Evolutionary conservation across 2,888 invertebrate species (phyloP).

Genomic region (Eupithecia dodoneata): DNA sequence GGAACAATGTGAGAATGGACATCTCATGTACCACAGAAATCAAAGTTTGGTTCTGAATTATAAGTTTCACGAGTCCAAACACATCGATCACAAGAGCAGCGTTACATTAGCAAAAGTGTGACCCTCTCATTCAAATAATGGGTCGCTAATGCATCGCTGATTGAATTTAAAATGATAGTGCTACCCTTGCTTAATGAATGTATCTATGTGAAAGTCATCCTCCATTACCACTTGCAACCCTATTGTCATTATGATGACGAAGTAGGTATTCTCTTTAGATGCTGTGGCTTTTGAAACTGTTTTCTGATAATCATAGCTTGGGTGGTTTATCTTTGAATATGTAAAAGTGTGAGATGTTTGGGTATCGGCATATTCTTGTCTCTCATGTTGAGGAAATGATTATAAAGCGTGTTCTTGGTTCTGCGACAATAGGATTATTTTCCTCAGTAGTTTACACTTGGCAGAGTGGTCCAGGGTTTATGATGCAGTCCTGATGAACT

Average conservation of each 20-base stretch:
- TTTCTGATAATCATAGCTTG: background rate
- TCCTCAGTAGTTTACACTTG: too few relatives aligned
- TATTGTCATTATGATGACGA: constrained; percentile 23
- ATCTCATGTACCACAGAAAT: background rate
- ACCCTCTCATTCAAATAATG: constrained; percentile 28
- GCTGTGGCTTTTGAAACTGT: background rate
- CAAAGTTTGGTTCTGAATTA: background rate
- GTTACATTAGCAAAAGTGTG: constrained; percentile 8
- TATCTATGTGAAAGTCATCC: constrained; percentile 64
- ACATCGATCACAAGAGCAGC: background rate
- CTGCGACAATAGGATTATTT: background rate
- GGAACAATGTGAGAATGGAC: too few relatives aligned
- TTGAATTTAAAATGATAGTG: constrained; percentile 65
- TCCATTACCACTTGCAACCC: constrained; percentile 6
- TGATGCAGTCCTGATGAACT: too few relatives aligned
- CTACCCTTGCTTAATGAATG: constrained; percentile 62
- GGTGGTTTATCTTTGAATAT: background rate
- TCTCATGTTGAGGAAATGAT: background rate
- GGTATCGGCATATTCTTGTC: background rate
- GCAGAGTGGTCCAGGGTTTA: too few relatives aligned
- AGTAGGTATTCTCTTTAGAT: constrained; percentile 13
- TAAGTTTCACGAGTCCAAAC: background rate
- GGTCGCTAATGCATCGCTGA: constrained; percentile 50
- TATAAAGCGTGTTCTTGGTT: background rate
- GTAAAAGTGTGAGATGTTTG: background rate